Conservation (phyloP, 2,888 invertebrate genomes). For the Halictus ligatus region DNA sequence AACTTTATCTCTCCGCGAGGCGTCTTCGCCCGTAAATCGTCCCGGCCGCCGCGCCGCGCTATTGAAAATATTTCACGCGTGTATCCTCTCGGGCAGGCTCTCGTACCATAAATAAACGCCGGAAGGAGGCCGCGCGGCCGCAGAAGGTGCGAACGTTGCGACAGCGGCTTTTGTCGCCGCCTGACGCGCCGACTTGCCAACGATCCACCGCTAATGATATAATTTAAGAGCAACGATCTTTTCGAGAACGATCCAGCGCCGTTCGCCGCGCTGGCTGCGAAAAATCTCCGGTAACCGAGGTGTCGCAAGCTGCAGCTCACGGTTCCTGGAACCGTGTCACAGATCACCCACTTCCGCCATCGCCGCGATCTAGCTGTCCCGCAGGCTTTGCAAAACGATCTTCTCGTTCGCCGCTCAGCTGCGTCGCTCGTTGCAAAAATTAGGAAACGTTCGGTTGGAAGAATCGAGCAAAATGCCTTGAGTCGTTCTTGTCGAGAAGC, state of each 20-base stretch:
- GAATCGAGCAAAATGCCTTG: too few species aligned
- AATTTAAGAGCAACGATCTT: constrained; percentile 21
- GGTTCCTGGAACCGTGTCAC: constrained; percentile 50
- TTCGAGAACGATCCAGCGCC: not conserved
- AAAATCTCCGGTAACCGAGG: not conserved
- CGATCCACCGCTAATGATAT: not conserved
- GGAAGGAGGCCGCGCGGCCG: constrained; percentile 3
- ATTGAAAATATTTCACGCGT: constrained; percentile 14
- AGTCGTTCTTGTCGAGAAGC: too few species aligned
- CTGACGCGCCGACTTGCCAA: not conserved
- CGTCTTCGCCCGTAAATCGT: constrained; percentile 23
- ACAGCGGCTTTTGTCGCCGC: not conserved
- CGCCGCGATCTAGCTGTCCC: constrained; percentile 18
- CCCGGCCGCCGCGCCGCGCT: not conserved
- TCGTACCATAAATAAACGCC: constrained; percentile 29
- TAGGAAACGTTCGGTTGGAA: not conserved
- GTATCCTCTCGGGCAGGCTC: not conserved
- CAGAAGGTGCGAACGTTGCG: constrained; percentile 10
- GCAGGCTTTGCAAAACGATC: not conserved
- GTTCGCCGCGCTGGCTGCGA: not conserved
- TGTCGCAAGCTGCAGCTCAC: constrained; percentile 48
- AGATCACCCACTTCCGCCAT: constrained; percentile 63
- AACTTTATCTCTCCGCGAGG: constrained; percentile 10
- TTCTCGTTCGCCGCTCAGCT: not conserved
- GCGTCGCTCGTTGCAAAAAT: not conserved